Evolutionary conservation across 2,797 vertebrate genomes (phyloP).

Genomic region (Synanceia verrucosa): DNA sequence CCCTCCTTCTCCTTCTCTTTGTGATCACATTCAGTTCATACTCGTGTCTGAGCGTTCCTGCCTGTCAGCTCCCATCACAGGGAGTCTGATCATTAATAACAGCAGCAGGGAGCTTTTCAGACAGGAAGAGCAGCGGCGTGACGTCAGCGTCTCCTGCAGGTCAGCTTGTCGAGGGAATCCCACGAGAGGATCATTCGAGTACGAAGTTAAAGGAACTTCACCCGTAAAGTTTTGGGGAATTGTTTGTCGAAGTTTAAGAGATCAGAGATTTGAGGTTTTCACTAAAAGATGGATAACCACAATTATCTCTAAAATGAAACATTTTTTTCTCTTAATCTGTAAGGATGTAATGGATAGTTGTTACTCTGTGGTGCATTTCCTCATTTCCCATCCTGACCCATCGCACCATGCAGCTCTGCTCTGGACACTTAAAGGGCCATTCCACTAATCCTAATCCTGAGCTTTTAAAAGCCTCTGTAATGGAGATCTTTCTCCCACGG

Average conservation of each 20-base stretch:
- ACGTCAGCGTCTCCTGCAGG: not conserved
- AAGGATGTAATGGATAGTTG: not conserved
- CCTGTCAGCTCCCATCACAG: constrained; percentile 44
- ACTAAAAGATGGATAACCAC: too few relatives aligned
- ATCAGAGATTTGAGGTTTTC: too few relatives aligned
- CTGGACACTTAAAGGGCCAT: constrained; percentile 52
- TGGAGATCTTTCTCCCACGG: constrained; percentile 38
- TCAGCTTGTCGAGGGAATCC: constrained; percentile 1
- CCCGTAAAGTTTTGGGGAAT: too few relatives aligned
- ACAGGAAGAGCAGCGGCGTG: constrained; percentile 1
- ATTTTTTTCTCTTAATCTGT: too few relatives aligned
- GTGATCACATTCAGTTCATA: constrained; percentile 32
- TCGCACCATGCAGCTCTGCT: constrained; percentile 6
- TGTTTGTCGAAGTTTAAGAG: too few relatives aligned
- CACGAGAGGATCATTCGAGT: not conserved
- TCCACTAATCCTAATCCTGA: constrained; percentile 67
- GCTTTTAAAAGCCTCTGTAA: constrained; percentile 72
- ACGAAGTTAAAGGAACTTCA: not conserved
- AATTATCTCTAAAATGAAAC: not conserved
- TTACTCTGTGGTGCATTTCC: constrained; percentile 24
- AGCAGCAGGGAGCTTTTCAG: constrained; percentile 19
- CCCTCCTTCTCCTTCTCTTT: not conserved
- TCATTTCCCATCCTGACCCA: constrained; percentile 36
- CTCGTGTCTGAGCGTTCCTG: constrained; percentile 24
- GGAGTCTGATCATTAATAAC: constrained; percentile 16